Evolutionary conservation across 2,113 vertebrate genomes (phyloP), one percentile per base, ranked within the genome.

Genomic region (Sapajus apella): DNA sequence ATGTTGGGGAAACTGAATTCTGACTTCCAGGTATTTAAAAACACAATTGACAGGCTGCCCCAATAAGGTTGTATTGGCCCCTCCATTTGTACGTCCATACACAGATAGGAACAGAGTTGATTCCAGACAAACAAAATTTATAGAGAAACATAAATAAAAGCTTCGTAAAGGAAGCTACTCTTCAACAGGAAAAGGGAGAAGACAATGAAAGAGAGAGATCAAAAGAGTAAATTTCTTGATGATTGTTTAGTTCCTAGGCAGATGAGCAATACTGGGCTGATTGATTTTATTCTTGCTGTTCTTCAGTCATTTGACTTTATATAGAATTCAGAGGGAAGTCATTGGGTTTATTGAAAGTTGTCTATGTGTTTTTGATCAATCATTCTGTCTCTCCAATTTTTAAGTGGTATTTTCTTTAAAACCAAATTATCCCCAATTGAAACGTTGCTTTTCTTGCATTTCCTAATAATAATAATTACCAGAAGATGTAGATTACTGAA

Each of bases 271-370:
- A 37, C 2, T 27, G 12, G n/a, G 6, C 8, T 40, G 35, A 30
- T 40, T 45, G 40, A 50, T 40, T 92, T 94, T 88, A 91, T 96
- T 87, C n/a, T 83, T 91, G 16, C 32, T 81, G 17, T 68, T 91
- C 55, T 94, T 87, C 23, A 91, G 18, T 68, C 14, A 80, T 17
- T 94, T 75, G 32, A 45, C 43, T 90, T 93, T 43, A 50, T 43
- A 14, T 37, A 92, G 25, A 77, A 66, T 85, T 88, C 32, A 81
- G 21, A 37, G 21, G 23, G 25, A 50, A 73, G 6, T 84, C 47
- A 14, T 16, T 40, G 3, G 18, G 25, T 35, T 81, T 25, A 16
- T 8, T 76, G 32, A n/a, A 90, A 50, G 40, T 89, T 87, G 23
- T 93, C 43, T 83, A 25, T 16, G 40, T 56, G 37, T 83, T 94